These are phyloP conservation scores for Eurytoma californica DNA, from an alignment of 2,888 invertebrate genomes.

Conservation along the genomic window DNA sequence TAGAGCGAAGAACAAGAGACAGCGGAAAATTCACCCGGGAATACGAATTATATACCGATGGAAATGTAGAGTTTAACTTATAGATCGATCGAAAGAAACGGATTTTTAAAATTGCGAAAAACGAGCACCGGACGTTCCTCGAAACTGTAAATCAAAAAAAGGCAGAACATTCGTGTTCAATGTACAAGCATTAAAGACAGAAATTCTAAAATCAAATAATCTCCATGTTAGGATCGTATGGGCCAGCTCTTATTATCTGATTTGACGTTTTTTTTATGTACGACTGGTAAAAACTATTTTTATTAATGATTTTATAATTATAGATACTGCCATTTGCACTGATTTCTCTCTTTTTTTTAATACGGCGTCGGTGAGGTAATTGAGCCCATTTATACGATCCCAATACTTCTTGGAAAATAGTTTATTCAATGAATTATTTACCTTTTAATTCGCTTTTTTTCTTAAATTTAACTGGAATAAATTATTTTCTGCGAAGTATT, in stretches of 20 bases:
- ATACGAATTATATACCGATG: background rate
- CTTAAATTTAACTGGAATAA: background rate
- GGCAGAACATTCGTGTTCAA: slow-evolving; percentile 23
- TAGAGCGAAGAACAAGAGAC: slow-evolving; percentile 2
- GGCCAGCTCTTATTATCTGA: background rate
- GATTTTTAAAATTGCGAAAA: background rate
- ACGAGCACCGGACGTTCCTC: slow-evolving; percentile 46
- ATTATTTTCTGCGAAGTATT: slow-evolving; percentile 15
- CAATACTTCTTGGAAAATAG: slow-evolving; percentile 7
- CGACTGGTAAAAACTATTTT: background rate
- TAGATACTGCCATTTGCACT: background rate
- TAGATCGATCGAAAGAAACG: slow-evolving; percentile 3
- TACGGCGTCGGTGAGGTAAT: background rate
- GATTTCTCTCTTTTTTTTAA: background rate
- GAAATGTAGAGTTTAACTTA: background rate
- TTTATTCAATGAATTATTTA: background rate
- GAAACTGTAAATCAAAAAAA: slow-evolving; percentile 41
- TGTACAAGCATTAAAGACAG: slow-evolving; percentile 3
- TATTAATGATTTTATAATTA: background rate
- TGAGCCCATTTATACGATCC: background rate
- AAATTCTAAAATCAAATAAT: slow-evolving; percentile 38
- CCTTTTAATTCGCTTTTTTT: background rate
- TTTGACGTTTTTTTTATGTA: background rate
- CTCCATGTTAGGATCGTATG: background rate
- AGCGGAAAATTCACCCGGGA: background rate